These are phyloP conservation scores for Drosophila koepferae DNA, from an alignment of 2,888 invertebrate genomes.

Conservation along the genomic window DNA sequence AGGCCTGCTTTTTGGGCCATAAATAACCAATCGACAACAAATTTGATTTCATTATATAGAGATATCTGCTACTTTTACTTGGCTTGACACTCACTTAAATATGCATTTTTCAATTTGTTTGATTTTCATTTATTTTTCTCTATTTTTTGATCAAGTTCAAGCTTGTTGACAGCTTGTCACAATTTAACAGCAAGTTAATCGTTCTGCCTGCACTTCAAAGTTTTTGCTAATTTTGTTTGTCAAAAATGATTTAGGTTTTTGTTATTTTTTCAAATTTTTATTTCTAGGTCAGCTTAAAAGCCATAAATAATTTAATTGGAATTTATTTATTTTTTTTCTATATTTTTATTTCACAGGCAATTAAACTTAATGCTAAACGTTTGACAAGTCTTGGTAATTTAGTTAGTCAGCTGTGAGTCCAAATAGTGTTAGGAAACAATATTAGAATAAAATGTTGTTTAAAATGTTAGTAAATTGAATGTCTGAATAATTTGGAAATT, in stretches of 20 bases:
- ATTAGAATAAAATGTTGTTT: neutral
- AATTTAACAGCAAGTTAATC: constrained; percentile 1
- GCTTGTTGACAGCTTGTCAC: constrained; percentile 1
- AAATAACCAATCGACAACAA: constrained; percentile 6
- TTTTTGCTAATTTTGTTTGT: constrained; percentile 1
- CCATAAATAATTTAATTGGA: no score
- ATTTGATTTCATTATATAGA: neutral
- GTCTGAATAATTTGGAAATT: neutral
- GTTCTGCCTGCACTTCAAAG: neutral
- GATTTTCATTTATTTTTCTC: no score
- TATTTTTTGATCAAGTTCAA: neutral
- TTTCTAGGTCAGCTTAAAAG: neutral
- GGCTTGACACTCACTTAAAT: constrained; percentile 1
- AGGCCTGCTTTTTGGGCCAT: neutral
- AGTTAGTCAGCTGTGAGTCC: no score
- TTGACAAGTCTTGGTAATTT: no score
- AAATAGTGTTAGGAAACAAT: neutral
- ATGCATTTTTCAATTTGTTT: neutral
- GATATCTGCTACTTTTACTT: constrained; percentile 4
- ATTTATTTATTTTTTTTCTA: neutral
- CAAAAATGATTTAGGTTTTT: neutral
- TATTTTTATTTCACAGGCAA: neutral
- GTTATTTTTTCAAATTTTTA: neutral
- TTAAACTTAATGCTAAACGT: neutral
- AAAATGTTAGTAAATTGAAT: neutral